Evolutionary conservation across 1,140 invertebrate genomes (phyloP), one percentile per base, ranked within the genome.

Genomic region (Hermetia illucens): DNA sequence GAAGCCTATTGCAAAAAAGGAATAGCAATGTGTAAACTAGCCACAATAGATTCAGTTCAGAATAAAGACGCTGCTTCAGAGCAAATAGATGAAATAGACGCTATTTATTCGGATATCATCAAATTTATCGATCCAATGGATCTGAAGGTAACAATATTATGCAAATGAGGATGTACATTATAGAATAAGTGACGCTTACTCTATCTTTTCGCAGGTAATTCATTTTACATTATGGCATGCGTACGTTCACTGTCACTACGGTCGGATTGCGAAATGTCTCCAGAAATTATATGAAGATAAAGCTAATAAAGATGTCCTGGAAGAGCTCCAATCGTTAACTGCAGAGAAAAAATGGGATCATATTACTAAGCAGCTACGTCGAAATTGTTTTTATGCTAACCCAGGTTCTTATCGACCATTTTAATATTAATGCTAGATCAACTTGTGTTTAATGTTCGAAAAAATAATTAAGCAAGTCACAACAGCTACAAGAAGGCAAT

Each of bases 221-320:
- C 70, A 76, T 45, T 83, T 92, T 51, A 70, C 74, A 4, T 63
- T 89, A 21, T 87, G 82, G 75, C 83, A 94, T 56, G 77, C 82
- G 12, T 72, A 78, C 47, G 70, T 77, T 5, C 64, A 82, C 47
- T 66, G 72, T 44, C 82, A 90, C 36, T 84, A 81, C 62, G 89
- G 86, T 0, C 73, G 81, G 37, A 76, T 83, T 34, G 53, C 87
- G 30, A 88, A 87, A 58, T 68, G 82, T 36, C 56, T 91, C 8
- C 52, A 66, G 17, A 84, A 83, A 53, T 69, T 81, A 42, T 69
- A 75, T 30, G 90, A 94, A 47, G 87, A 93, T 25, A 79, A 83
- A 48, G 68, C 75, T 5, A 64, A 66, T 12, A 72, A 70, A 40
- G 85, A 90, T 34, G 56, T 79, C 12, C 83, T 89, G 21, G 74